phyloP scores from a whole-genome alignment of 1,140 invertebrate species.

The Hydropsyche tenuis region DNA sequence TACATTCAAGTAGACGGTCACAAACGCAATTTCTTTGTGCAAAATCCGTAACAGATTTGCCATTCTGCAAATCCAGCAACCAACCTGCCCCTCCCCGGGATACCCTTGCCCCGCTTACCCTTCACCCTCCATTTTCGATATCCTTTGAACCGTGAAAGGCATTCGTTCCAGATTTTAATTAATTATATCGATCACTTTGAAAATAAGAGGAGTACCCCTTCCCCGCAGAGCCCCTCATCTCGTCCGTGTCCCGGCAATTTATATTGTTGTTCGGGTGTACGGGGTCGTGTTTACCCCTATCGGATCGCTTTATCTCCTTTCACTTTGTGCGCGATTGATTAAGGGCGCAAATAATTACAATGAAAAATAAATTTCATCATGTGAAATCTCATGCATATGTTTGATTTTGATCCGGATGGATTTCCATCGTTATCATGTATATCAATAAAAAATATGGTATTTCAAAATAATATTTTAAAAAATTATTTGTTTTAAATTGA shows the following conservation, averaged over 20 bases:
- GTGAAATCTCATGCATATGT: too few relatives aligned
- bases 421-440: too few relatives aligned
- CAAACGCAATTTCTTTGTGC: conserved; percentile 40
- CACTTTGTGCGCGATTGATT: conserved; percentile 26
- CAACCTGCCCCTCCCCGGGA: background rate
- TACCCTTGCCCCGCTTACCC: background rate
- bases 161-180: conserved; percentile 46
- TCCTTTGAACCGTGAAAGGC: conserved; percentile 44
- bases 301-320: conserved; percentile 33
- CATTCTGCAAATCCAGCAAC: conserved; percentile 38
- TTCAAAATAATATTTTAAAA: too few relatives aligned
- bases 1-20: conserved; percentile 7
- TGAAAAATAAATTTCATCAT: conserved; percentile 1
- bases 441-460: too few relatives aligned
- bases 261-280: conserved; percentile 37
- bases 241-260: conserved; percentile 30
- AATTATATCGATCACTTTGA: conserved; percentile 48
- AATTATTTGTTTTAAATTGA: too few relatives aligned
- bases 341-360: conserved; percentile 22
- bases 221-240: too few relatives aligned
- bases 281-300: conserved; percentile 39
- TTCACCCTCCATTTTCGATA: conserved; percentile 13
- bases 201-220: conserved; percentile 33
- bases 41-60: conserved; percentile 42
- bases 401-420: too few relatives aligned